Base-by-base conservation (phyloP, 2,113 vertebrate species). In the Dromaius novaehollandiae region DNA sequence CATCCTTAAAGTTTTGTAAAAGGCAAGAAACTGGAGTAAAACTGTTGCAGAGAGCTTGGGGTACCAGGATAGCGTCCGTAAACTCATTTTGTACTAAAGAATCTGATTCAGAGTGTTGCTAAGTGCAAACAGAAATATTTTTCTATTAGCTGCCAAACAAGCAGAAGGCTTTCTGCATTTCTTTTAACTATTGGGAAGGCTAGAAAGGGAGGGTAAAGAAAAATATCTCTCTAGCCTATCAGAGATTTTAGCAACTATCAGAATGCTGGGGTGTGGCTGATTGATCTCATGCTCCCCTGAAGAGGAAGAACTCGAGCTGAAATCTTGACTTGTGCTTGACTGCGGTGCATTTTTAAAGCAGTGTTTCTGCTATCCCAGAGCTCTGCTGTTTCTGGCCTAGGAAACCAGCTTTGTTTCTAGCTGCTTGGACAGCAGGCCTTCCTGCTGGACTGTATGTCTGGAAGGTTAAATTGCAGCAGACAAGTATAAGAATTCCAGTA, bases 111-210 rank as follows among this genome's bases (percentile, higher is more conserved):
- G 71, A 75, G 78, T 58, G 82, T 95, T 97, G 88, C 84, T 95
- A 93, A 93, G 87, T 63, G 77, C 89, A 75, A 91, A 90, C 85
- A 93, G 82, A 91, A 94, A 75, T 93, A 90, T 96, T 96, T 97
- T 94, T 53, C 90, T 92, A 76, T 20, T 4, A 34, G 73, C 24
- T 94, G 95, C 88, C 88, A 95, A 89, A 85, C 38, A 48, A 92
- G 82, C 36, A 13, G 73, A 82, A 90, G 80, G 36, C 32, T 64
- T 77, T 24, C 76, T 34, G 84, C 76, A 60, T 60, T 81, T 84
- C 76, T 93, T 94, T 88, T 93, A 74, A 87, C 24, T 34, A 7
- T 82, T 84, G 34, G 63, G 64, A 51, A 44, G 50, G 70, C 70
- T 40, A 44, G 79, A 71, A 53, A 24, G 25, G 60, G 16, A 9